Percentiles rank a stretch among this genome's conserved stretches.
phyloP scores from a whole-genome alignment of 2,797 vertebrate species.

The Crenichthys baileyi region DNA sequence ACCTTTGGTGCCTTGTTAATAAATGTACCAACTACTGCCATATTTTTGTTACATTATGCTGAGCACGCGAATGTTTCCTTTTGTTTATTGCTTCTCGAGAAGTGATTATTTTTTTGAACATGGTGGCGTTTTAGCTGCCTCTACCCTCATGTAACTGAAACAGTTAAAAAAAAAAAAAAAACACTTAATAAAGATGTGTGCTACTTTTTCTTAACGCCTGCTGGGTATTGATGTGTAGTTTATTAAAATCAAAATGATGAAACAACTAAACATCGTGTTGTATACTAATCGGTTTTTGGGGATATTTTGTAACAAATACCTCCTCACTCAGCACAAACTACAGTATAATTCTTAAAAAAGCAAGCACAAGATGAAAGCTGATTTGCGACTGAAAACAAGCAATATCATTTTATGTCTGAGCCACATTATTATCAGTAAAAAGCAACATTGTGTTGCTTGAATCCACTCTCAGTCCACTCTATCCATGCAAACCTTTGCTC shows the following conservation, averaged over 20 bases:
- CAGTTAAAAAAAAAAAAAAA: slow-evolving; percentile 71
- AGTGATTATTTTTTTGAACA: slow-evolving; percentile 86
- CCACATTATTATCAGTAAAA: slow-evolving; percentile 15
- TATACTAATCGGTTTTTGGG: slow-evolving; percentile 1
- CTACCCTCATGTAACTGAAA: slow-evolving; percentile 83
- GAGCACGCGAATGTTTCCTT: slow-evolving; percentile 85
- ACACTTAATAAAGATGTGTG: slow-evolving; percentile 38
- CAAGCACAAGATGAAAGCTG: slow-evolving; percentile 11
- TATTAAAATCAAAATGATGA: slow-evolving; percentile 40
- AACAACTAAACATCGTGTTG: slow-evolving; percentile 13
- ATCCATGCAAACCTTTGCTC: slow-evolving; percentile 18
- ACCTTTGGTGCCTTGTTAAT: slow-evolving; percentile 90
- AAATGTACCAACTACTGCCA: slow-evolving; percentile 89
- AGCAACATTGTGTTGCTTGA: slow-evolving; percentile 22
- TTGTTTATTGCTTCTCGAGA: slow-evolving; percentile 89
- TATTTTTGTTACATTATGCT: slow-evolving; percentile 90
- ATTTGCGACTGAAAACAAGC: slow-evolving; percentile 16
- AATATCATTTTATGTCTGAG: slow-evolving; percentile 12
- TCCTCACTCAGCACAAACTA: slow-evolving; percentile 5
- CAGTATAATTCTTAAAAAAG: slow-evolving; percentile 22
- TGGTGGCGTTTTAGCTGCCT: slow-evolving; percentile 98
- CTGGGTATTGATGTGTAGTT: slow-evolving; percentile 19
- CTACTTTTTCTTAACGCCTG: slow-evolving; percentile 9
- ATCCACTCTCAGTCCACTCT: slow-evolving; percentile 15
- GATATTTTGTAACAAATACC: not conserved